These are phyloP conservation scores for Acipenser oxyrinchus DNA, from an alignment of 2,797 vertebrate genomes.

Conservation along the genomic window DNA sequence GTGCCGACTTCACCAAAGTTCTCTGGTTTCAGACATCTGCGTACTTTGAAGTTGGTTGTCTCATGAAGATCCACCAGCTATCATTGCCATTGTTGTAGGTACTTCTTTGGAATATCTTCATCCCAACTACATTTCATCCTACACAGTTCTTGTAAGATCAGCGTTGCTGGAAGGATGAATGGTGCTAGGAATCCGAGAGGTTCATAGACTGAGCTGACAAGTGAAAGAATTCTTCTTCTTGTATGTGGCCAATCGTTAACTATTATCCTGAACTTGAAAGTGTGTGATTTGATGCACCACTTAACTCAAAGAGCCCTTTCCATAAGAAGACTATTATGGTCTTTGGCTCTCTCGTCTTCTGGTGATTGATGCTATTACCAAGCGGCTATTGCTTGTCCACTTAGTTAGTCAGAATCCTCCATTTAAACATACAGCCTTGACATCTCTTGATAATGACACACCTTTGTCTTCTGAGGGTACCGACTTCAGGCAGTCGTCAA, in stretches of 20 bases:
- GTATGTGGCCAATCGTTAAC: background rate
- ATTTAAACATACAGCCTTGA: background rate
- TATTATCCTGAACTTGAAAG: background rate
- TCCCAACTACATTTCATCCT: background rate
- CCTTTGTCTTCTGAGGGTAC: slow-evolving; percentile 3
- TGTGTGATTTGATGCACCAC: background rate
- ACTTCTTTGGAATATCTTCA: slow-evolving; percentile 1
- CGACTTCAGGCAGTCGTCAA: slow-evolving; percentile 20
- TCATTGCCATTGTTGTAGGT: background rate
- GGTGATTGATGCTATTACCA: slow-evolving; percentile 12
- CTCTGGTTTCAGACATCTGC: slow-evolving; percentile 2
- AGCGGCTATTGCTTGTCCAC: slow-evolving; percentile 21
- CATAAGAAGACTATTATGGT: too few relatives aligned
- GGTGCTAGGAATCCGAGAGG: slow-evolving; percentile 3
- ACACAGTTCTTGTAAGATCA: slow-evolving; percentile 1
- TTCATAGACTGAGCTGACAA: slow-evolving; percentile 8
- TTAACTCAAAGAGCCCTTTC: background rate
- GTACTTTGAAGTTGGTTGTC: background rate
- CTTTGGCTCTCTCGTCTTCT: background rate
- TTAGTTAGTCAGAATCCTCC: slow-evolving; percentile 21
- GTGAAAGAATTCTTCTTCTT: background rate
- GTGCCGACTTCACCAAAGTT: background rate
- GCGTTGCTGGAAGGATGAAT: background rate
- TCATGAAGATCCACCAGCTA: slow-evolving; percentile 10
- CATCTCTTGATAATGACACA: slow-evolving; percentile 5